A percentile compares a stretch with the other conserved stretches of the same genome.
phyloP scores from a whole-genome alignment of 1,140 invertebrate species.

The Watersipora subatra region DNA sequence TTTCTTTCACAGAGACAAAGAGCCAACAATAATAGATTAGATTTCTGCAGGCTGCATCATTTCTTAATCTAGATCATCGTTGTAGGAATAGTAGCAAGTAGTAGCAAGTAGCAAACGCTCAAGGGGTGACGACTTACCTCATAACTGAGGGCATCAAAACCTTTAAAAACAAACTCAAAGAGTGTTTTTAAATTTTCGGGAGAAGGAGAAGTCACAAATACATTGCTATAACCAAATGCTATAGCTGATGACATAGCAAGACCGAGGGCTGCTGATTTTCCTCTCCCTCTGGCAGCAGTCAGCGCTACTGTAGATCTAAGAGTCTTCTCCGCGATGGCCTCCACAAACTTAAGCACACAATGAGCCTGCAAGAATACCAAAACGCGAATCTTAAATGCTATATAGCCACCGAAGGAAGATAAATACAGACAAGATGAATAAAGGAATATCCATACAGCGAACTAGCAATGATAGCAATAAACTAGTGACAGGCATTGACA shows the following conservation, averaged over 20 bases:
- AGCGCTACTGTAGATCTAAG: constrained; percentile 77
- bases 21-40: no score
- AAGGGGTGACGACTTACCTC: constrained; percentile 44
- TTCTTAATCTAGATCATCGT: no score
- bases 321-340: constrained; percentile 84
- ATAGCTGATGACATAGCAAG: constrained; percentile 61
- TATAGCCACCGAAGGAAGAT: no score
- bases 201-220: constrained; percentile 93
- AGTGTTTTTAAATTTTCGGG: constrained; percentile 96
- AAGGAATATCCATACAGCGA: no score
- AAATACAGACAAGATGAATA: no score
- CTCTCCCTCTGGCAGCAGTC: constrained; percentile 87
- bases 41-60: no score
- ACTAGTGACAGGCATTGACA: no score
- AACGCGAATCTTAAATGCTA: constrained; percentile 3
- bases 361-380: constrained; percentile 50
- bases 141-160: constrained; percentile 86
- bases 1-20: no score
- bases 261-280: constrained; percentile 96
- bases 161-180: constrained; percentile 94
- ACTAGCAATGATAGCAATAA: no score
- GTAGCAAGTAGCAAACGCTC: background rate
- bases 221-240: constrained; percentile 70
- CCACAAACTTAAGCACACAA: constrained; percentile 81
- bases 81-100: background rate